A percentile compares a stretch with the other conserved stretches of the same genome.
Conservation (phyloP, 2,113 vertebrate genomes). For the Pipra filicauda region DNA sequence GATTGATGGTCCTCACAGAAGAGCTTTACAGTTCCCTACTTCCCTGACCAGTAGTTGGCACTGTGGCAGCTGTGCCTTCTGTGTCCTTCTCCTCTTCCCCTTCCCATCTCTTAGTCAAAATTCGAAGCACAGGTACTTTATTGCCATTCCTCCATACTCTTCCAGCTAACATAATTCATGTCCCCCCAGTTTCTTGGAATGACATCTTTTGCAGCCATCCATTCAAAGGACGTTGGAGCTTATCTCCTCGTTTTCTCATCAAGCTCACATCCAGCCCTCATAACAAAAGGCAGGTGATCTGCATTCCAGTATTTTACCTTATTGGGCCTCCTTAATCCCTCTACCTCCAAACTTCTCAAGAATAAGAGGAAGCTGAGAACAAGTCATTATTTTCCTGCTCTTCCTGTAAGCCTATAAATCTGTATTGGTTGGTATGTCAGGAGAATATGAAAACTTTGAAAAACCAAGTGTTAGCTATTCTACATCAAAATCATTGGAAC, state of each 20-base stretch:
- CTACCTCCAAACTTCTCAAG: not conserved
- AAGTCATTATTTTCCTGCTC: not conserved
- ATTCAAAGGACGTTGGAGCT: not conserved
- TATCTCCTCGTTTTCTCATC: not conserved
- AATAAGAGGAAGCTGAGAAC: not conserved
- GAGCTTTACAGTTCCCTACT: rapidly evolving
- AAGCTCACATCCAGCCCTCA: not conserved
- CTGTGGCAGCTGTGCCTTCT: not conserved
- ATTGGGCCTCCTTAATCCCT: not conserved
- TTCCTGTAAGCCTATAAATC: not conserved
- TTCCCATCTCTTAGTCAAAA: not conserved
- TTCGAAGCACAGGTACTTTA: not conserved
- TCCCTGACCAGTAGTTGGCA: not conserved
- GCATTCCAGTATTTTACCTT: not conserved
- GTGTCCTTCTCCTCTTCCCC: not conserved
- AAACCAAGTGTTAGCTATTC: not conserved
- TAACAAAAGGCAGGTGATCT: not conserved
- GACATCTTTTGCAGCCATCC: not conserved
- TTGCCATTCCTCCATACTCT: not conserved
- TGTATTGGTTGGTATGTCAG: not conserved
- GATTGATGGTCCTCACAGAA: not conserved
- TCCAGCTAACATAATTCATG: not conserved
- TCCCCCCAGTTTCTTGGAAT: not conserved
- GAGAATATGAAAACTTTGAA: not conserved
- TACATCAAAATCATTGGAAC: not conserved